Percentiles rank a stretch among this genome's conserved stretches.
phyloP scores from a whole-genome alignment of 2,888 invertebrate genomes.

The Orthosia gothica region DNA sequence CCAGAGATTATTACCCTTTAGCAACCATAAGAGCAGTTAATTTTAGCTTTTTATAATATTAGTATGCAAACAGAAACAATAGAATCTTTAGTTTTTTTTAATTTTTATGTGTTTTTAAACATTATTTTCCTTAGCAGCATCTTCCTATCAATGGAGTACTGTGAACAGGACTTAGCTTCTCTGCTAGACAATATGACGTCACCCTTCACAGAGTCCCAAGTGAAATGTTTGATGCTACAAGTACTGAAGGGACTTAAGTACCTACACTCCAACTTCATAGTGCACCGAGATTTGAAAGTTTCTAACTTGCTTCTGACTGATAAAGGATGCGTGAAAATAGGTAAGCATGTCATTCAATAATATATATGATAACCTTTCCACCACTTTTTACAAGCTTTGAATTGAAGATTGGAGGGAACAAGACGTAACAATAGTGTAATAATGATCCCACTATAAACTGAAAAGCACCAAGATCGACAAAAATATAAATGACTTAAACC shows the following conservation, averaged over 20 bases:
- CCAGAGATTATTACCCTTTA: too few relatives aligned
- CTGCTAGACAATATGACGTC: constrained; percentile 98
- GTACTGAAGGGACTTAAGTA: constrained; percentile 97
- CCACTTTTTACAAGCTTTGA: too few relatives aligned
- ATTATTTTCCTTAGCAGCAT: constrained; percentile 92
- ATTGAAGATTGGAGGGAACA: too few relatives aligned
- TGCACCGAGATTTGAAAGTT: constrained; percentile 98
- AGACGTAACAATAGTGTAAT: too few relatives aligned
- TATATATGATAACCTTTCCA: neutral
- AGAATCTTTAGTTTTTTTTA: too few relatives aligned
- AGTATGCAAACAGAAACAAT: too few relatives aligned
- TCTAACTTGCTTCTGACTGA: constrained; percentile 99
- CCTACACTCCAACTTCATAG: constrained; percentile 97
- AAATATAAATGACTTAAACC: too few relatives aligned
- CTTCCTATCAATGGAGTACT: constrained; percentile 99
- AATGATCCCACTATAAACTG: too few relatives aligned
- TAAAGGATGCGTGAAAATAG: constrained; percentile 99
- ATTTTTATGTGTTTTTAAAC: neutral
- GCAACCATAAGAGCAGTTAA: too few relatives aligned
- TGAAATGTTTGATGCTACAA: constrained; percentile 99
- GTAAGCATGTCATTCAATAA: constrained; percentile 83
- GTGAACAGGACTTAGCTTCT: constrained; percentile 99
- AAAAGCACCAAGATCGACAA: too few relatives aligned
- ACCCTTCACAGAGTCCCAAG: constrained; percentile 99
- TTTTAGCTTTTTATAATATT: neutral